Conservation (phyloP, 2,113 vertebrate species). For the Lophotis ruficrista region DNA sequence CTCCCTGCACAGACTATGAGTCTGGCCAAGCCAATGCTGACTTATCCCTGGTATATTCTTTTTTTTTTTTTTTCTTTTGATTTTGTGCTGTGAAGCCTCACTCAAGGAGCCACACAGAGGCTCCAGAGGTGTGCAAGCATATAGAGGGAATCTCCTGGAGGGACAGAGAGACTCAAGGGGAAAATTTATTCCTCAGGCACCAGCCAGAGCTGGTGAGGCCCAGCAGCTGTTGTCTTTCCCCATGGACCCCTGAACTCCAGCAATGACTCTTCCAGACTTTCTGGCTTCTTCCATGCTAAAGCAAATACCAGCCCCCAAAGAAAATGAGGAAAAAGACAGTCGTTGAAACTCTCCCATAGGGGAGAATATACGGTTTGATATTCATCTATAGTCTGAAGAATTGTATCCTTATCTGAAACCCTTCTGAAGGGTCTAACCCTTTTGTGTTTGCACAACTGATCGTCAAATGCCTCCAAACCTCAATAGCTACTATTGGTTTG, state of each 20-base stretch:
- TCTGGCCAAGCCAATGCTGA: conserved; percentile 33
- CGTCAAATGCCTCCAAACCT: not conserved
- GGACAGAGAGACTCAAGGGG: not conserved
- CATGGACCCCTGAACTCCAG: not conserved
- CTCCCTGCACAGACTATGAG: conserved; percentile 6
- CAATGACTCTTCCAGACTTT: not conserved
- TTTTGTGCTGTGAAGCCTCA: not conserved
- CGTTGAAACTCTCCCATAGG: rapidly evolving
- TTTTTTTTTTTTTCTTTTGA: too few species aligned
- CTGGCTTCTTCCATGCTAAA: not conserved
- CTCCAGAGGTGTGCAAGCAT: not conserved
- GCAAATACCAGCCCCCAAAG: not conserved
- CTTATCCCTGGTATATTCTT: not conserved
- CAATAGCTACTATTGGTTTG: not conserved
- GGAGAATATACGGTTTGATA: not conserved
- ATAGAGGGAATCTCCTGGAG: not conserved
- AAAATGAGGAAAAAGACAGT: not conserved
- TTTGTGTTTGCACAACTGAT: not conserved
- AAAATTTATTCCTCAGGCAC: not conserved
- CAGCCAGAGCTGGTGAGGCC: not conserved
- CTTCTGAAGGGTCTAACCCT: not conserved
- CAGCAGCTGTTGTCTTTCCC: not conserved
- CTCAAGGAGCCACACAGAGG: not conserved
- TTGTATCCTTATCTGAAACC: not conserved
- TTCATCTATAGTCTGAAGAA: not conserved